Evolutionary conservation across 2,797 vertebrate genomes (phyloP), one percentile per base, ranked within the genome.

Genomic region (Sebastes wilsoni): DNA sequence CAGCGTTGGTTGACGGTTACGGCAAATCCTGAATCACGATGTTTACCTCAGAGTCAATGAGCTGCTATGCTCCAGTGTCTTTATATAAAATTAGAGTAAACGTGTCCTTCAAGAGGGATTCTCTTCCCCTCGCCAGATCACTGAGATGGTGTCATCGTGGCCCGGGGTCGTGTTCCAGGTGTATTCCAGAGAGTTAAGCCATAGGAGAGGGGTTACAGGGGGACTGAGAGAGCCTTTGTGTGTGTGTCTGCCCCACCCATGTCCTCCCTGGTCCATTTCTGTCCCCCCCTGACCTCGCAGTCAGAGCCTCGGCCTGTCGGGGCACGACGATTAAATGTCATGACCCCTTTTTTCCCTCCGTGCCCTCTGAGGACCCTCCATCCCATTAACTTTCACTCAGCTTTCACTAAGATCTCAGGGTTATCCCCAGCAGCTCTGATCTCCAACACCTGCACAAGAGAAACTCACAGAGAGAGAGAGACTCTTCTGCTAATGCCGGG

Each of bases 331-430:
- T 93, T 92, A 95, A 90, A 94, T 93, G 93, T 91, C 90, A 66
- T 34, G 92, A 95, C 94, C 94, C 86, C 83, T 82, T 84, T 89
- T 77, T 83, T 67, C 81, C 61, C 81, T 66, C 61, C 6, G 6
- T 83, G 80, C 85, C 80, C 88, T 86, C 86, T 79, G 72, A 89
- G 79, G 93, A 91, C 90, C 87, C 82, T 87, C 84, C 60, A 82
- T 77, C 85, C 92, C 91, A 92, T 93, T 93, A 93, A 93, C 92
- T 92, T 92, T 94, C 92, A 94, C 91, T 94, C 88, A 85, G 89
- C 89, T 92, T 92, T 93, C 89, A 91, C 78, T 75, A 20, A 85
- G 81, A 88, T 83, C 78, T 87, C 76, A 34, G 66, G 66, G 83
- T 84, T 75, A 86, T 84, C 81, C 84, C 79, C 76, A 72, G 32